Percentiles rank a stretch among this genome's conserved stretches.
Evolutionary conservation across 2,113 vertebrate species (phyloP).

Genomic region (Sclerurus mexicanus): DNA sequence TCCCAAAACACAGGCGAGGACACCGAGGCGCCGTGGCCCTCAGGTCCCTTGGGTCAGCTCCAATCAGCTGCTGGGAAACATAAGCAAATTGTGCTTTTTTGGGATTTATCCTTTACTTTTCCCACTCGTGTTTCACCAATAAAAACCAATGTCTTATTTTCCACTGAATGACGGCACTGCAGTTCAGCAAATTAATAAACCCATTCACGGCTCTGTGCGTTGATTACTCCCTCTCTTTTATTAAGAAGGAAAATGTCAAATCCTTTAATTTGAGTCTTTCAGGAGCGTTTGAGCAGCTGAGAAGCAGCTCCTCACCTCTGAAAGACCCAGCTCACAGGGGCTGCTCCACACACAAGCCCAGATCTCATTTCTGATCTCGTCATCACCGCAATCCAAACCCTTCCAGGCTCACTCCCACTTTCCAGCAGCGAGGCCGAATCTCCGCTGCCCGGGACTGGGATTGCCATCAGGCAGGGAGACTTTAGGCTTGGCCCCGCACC

Average conservation of each 20-base stretch:
- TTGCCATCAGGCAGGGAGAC: neutral
- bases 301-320: neutral
- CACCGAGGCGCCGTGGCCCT: accelerated
- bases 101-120: neutral
- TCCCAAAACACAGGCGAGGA: neutral
- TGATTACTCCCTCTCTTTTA: neutral
- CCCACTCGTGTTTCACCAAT: neutral
- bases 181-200: neutral
- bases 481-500: neutral
- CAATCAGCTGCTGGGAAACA: neutral
- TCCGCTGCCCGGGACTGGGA: neutral
- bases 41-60: neutral
- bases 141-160: neutral
- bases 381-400: neutral
- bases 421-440: neutral
- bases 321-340: neutral
- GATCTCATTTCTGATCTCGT: neutral
- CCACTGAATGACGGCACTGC: neutral
- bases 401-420: neutral
- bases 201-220: neutral
- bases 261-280: neutral
- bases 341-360: neutral
- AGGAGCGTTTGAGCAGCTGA: neutral
- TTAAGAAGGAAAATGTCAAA: neutral
- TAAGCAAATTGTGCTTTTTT: neutral